phyloP scores from a whole-genome alignment of 1,140 invertebrate genomes.

The Leptonema lineaticorne region DNA sequence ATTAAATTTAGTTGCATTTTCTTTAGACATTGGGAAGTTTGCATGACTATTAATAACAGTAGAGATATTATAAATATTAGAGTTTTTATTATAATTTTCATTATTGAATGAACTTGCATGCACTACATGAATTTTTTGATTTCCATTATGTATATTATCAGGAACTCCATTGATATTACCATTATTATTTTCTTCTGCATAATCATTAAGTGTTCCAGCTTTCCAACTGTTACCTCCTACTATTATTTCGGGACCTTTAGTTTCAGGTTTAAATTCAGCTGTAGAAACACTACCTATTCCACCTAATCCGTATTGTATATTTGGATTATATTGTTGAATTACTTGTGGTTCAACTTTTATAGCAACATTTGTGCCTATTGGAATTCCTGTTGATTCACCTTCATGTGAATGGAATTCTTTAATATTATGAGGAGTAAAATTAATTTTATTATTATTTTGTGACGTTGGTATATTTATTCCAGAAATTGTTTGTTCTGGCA shows the following conservation, averaged over 20 bases:
- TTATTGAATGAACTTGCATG: conserved; percentile 34
- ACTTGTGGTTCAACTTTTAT: conserved; percentile 50
- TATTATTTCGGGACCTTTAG: conserved; percentile 42
- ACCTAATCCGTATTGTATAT: conserved; percentile 13
- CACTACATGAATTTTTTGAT: conserved; percentile 39
- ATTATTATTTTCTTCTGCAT: conserved; percentile 39
- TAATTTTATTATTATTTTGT: conserved; percentile 20
- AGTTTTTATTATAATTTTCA: conserved; percentile 18
- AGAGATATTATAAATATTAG: neutral
- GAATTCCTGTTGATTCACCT: conserved; percentile 50
- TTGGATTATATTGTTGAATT: conserved; percentile 28
- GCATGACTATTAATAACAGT: conserved; percentile 49
- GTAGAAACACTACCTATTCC: conserved; percentile 27
- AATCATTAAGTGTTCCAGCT: conserved; percentile 42
- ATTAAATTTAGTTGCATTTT: conserved; percentile 26
- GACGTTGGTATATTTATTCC: conserved; percentile 28
- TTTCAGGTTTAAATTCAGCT: conserved; percentile 34
- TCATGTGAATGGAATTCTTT: conserved; percentile 34
- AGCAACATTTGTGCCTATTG: conserved; percentile 55
- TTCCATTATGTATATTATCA: conserved; percentile 38
- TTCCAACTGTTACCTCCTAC: conserved; percentile 49
- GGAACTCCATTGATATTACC: conserved; percentile 36
- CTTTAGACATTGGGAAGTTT: conserved; percentile 54
- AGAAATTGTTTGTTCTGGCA: conserved; percentile 39
- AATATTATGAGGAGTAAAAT: conserved; percentile 20